Base-by-base conservation (phyloP, 2,888 invertebrate genomes). In the Dryadula phaetusa region DNA sequence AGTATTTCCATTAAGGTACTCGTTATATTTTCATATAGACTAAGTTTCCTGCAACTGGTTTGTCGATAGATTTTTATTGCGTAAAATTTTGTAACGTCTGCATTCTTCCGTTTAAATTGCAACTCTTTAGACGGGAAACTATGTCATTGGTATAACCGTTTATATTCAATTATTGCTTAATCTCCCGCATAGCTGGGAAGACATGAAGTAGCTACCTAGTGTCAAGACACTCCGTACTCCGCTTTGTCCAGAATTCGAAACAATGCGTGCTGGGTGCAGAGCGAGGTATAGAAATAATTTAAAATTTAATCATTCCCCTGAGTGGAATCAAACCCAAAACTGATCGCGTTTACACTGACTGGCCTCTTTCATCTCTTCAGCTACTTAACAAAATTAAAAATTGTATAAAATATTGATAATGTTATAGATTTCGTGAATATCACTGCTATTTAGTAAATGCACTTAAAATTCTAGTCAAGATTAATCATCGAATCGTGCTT, bases 401-500 rank as follows among this genome's bases (percentile, higher is more conserved):
- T 25, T 2, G 14, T 14, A 6, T n/a, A 14, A 20, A 56, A 22
- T 56, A 37, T 22, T 8, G 14, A 69, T 67, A 14, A 37, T 34
- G 16, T 47, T 16, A 61, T 28, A 20, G 46, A 52, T 42, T 32
- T 18, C 25, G 44, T 32, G 18, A 7, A 54, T 74, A 74, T 54
- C 73, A 72, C 75, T 75, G 72, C 67, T 70, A 71, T 75, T 78
- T 72, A 76, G 74, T 73, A 81, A 80, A 74, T 75, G 69, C 78
- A 72, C 76, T 85, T 85, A 83, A 84, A 86, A 84, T 85, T 82
- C 82, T 83, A 82, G 82, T 81, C 79, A 84, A 85, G 84, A 84
- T 73, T 84, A 85, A 81, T 82, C 79, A 72, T 71, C 71, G 70
- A 82, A 79, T 81, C 82, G 82, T 84, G 83, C 82, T 82, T 88